A percentile compares a stretch with the other conserved stretches of the same genome.
These are phyloP conservation scores for Heliothis peltigera DNA, from an alignment of 2,888 invertebrate species.

Conservation along the genomic window DNA sequence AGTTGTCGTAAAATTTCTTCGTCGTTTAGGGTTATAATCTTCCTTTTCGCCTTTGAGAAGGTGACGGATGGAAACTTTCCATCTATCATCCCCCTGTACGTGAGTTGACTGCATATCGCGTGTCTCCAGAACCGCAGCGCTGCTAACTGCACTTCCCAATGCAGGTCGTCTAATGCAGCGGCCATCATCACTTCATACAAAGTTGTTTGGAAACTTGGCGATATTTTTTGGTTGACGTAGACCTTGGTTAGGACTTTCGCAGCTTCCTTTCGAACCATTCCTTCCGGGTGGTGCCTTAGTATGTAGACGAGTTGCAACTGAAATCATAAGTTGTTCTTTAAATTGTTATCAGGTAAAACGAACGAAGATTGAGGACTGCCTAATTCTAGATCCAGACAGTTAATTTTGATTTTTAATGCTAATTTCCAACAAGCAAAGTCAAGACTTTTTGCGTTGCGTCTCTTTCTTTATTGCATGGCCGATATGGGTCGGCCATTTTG, in stretches of 20 bases:
- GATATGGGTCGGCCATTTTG: no score
- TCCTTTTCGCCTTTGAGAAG: constrained; percentile 92
- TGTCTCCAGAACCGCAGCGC: constrained; percentile 92
- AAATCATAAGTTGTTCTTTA: constrained; percentile 32
- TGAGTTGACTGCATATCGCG: constrained; percentile 88
- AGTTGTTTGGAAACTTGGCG: constrained; percentile 80
- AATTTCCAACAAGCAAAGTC: not conserved
- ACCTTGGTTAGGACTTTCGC: constrained; percentile 90
- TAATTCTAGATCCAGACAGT: not conserved
- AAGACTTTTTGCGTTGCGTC: no score
- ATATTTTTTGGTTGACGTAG: constrained; percentile 90
- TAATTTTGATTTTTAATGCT: not conserved
- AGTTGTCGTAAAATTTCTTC: constrained; percentile 90
- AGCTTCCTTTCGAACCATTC: constrained; percentile 92
- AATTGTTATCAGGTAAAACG: not conserved
- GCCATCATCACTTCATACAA: constrained; percentile 90
- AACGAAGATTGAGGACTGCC: not conserved
- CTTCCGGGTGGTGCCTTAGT: constrained; percentile 91
- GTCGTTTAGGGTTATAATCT: constrained; percentile 92
- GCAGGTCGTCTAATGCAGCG: constrained; percentile 91
- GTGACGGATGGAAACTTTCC: constrained; percentile 93
- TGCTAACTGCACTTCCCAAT: constrained; percentile 93
- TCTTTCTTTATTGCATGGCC: no score
- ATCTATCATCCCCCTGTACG: constrained; percentile 91
- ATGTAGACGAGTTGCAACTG: constrained; percentile 87